Conservation (phyloP, 1,140 invertebrate genomes). For the Liolophura sinensis region DNA sequence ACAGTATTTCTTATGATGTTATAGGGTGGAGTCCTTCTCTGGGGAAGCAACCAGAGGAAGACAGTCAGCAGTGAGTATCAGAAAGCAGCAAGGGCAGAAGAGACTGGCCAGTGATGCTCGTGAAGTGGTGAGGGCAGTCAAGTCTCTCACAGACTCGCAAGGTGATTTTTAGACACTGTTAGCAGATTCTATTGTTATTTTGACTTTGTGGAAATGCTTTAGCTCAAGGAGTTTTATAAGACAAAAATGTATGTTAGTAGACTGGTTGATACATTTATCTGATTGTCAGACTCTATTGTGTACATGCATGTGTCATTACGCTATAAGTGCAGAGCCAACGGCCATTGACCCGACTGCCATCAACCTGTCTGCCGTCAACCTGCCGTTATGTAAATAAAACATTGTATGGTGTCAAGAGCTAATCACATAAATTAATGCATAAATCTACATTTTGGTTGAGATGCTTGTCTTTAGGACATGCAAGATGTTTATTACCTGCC, state of each 20-base stretch:
- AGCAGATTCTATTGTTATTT: background rate
- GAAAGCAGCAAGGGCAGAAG: conserved; percentile 36
- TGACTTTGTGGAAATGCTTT: background rate
- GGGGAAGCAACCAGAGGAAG: conserved; percentile 16
- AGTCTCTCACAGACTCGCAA: conserved; percentile 44
- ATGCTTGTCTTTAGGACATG: no score
- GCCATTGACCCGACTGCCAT: no score
- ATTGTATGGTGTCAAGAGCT: no score
- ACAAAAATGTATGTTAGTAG: background rate
- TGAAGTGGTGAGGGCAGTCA: conserved; percentile 44
- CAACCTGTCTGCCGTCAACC: no score
- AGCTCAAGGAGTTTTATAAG: background rate
- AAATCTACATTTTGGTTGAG: no score
- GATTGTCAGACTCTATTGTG: no score
- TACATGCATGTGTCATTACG: no score
- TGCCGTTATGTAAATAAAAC: no score
- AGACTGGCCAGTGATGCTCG: conserved; percentile 38
- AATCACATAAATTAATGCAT: no score
- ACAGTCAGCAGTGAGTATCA: conserved; percentile 25
- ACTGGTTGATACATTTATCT: no score
- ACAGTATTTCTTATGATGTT: background rate
- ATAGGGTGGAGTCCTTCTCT: conserved; percentile 2
- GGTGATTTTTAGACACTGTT: conserved; percentile 35
- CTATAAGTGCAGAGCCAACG: no score
- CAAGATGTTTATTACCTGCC: no score